Evolutionary conservation across 2,888 invertebrate genomes (phyloP).

Genomic region (Dioctria rufipes): DNA sequence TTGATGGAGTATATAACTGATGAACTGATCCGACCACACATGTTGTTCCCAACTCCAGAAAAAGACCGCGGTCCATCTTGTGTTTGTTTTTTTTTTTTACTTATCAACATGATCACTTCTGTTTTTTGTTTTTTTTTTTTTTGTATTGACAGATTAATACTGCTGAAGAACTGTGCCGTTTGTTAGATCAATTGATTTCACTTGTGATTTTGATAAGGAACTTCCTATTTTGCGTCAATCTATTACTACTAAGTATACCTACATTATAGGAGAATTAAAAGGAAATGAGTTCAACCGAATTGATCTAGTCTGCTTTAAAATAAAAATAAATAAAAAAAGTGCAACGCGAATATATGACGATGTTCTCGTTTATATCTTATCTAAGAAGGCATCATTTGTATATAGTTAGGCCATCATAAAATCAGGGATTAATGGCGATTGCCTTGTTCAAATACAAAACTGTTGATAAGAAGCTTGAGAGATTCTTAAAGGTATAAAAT

Average conservation of each 20-base stretch:
- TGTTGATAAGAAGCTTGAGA: slow-evolving; percentile 22
- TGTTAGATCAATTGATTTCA: slow-evolving; percentile 48
- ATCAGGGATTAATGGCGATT: slow-evolving; percentile 23
- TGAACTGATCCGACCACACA: slow-evolving; percentile 48
- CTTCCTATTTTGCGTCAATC: slow-evolving; percentile 46
- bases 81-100: not conserved
- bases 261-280: slow-evolving; percentile 20
- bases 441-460: slow-evolving; percentile 18
- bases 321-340: not conserved
- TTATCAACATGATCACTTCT: slow-evolving; percentile 37
- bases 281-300: slow-evolving; percentile 21
- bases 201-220: slow-evolving; percentile 51
- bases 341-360: not conserved
- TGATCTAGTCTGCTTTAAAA: slow-evolving; percentile 15
- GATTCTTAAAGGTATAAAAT: not conserved
- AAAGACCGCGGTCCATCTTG: slow-evolving; percentile 40
- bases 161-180: slow-evolving; percentile 7
- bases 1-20: slow-evolving; percentile 17
- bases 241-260: not conserved
- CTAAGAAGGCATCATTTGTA: slow-evolving; percentile 18
- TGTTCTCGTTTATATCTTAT: slow-evolving; percentile 24
- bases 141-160: slow-evolving; percentile 6
- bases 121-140: not conserved
- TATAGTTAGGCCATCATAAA: not conserved
- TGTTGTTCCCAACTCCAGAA: slow-evolving; percentile 15